A percentile compares a stretch with the other conserved stretches of the same genome.
phyloP scores from a whole-genome alignment of 2,888 invertebrate species.

The Strigamia crassipes region DNA sequence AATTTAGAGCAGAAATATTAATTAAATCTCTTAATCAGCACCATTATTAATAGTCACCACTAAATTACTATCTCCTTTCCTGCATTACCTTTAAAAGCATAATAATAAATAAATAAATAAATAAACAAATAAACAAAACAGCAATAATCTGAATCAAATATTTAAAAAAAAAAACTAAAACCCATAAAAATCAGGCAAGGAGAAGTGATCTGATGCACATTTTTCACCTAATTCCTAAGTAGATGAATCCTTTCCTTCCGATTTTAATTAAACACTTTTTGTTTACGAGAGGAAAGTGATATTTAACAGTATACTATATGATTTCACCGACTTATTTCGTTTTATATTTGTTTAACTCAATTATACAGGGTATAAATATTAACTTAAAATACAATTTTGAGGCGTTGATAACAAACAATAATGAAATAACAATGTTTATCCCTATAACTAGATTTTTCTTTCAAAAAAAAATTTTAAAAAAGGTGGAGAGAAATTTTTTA shows the following conservation, averaged over 20 bases:
- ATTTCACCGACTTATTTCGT: background rate
- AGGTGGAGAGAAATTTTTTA: constrained; percentile 26
- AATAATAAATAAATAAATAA: background rate
- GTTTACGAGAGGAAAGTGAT: background rate
- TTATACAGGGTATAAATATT: constrained; percentile 30
- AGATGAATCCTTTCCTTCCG: constrained; percentile 4
- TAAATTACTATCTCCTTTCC: constrained; percentile 40
- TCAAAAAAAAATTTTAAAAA: background rate
- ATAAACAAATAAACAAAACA: background rate
- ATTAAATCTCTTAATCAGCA: constrained; percentile 31
- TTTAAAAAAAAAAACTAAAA: background rate
- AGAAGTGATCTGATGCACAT: constrained; percentile 17
- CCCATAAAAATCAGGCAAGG: constrained; percentile 11
- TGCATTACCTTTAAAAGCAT: background rate
- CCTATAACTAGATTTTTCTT: background rate
- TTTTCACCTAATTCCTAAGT: background rate
- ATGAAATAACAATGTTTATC: background rate
- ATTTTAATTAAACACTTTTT: constrained; percentile 12
- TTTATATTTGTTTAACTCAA: background rate
- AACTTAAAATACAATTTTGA: constrained; percentile 34
- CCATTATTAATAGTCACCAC: constrained; percentile 18
- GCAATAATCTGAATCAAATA: background rate
- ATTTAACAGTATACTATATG: constrained; percentile 31
- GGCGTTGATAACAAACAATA: constrained; percentile 31
- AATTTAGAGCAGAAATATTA: constrained; percentile 26